Evolutionary conservation across 2,888 invertebrate species (phyloP), one percentile per base, ranked within the genome.

Genomic region (Subacronicta megacephala): DNA sequence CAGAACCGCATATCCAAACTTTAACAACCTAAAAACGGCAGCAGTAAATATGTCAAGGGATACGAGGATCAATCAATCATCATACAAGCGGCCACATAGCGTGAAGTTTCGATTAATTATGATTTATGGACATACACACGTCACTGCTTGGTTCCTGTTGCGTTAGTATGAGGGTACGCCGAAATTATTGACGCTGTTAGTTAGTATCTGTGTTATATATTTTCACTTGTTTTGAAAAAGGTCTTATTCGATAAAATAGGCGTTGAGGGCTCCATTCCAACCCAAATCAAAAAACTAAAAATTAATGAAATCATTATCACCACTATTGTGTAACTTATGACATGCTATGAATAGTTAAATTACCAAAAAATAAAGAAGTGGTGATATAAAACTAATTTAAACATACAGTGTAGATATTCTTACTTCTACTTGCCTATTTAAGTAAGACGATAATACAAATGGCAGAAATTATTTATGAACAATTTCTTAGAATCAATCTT

Each of bases 71-170:
- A 66, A 75, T 75, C 76, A 72, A 75, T 76, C 75, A 74, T 59
- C 43, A 56, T 74, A 58, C 47, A 45, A 41, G 66, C 59, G 64
- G 42, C 60, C 62, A 57, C 51, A 53, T 54, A 57, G 46, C 55
- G 63, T 62, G 72, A 64, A 76, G 74, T 69, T 75, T 74, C 69
- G 72, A 75, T 76, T 76, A 76, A 75, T 75, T 76, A 74, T 76
- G 74, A 75, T 75, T 64, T 64, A 75, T 75, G 53, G 53, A 62
- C 50, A 56, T 44, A 43, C 41, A 17, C 51, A 44, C 56, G 53
- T 68, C 50, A 46, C 31, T 36, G 33, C 17, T 50, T n/a, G 41
- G 55, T 51, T 62, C 42, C 31, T 45, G 52, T 44, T 53, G 36
- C 58, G 46, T 68, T 50, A 18, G 35, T 50, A 62, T 52, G 31